A percentile compares a stretch with the other conserved stretches of the same genome.
Conservation (phyloP, 2,797 vertebrate genomes). For the Gobio occitaniae region DNA sequence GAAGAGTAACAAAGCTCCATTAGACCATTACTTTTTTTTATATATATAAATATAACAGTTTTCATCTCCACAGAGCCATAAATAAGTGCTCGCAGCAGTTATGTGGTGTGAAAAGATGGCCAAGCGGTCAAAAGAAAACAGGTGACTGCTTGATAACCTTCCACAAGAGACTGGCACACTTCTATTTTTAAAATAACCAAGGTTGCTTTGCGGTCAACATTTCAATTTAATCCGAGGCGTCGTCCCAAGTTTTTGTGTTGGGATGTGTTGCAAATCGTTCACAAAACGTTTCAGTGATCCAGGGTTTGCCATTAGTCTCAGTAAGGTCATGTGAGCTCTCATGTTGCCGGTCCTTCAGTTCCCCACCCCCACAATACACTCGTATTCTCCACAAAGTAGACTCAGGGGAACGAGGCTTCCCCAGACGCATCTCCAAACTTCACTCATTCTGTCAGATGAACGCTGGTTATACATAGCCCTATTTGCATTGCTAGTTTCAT, state of each 20-base stretch:
- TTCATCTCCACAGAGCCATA: not conserved
- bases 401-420: constrained; percentile 63
- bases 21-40: not conserved
- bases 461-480: constrained; percentile 74
- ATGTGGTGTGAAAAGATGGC: constrained; percentile 28
- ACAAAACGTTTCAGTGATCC: constrained; percentile 12
- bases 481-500: constrained; percentile 83
- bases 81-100: constrained; percentile 23
- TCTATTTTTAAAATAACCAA: constrained; percentile 15
- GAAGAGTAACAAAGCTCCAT: not conserved
- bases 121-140: constrained; percentile 12
- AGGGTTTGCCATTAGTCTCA: constrained; percentile 30
- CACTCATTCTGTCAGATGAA: constrained; percentile 74
- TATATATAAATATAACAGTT: not conserved
- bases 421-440: constrained; percentile 70
- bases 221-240: constrained; percentile 14
- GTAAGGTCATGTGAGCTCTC: constrained; percentile 59
- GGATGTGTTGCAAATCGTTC: constrained; percentile 28
- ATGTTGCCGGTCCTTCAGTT: constrained; percentile 44
- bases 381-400: constrained; percentile 58
- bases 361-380: constrained; percentile 48
- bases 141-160: constrained; percentile 26
- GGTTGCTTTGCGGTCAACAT: constrained; percentile 18
- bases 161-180: not conserved
- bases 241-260: not conserved